These are phyloP conservation scores for Agonum fuliginosum DNA, from an alignment of 2,888 invertebrate genomes.

Conservation along the genomic window DNA sequence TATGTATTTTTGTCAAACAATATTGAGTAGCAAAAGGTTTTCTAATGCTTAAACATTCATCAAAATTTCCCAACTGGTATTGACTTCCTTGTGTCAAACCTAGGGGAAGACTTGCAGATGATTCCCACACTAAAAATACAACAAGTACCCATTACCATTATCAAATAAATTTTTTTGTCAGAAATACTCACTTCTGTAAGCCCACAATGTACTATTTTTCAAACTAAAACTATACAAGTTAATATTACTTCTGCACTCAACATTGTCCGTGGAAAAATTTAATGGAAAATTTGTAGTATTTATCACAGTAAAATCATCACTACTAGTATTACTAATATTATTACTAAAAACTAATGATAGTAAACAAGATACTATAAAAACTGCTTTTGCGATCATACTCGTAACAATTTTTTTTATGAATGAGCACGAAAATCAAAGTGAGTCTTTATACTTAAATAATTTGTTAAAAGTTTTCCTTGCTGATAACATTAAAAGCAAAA, in stretches of 20 bases:
- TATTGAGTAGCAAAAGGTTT: conserved; percentile 71
- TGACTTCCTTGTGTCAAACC: conserved; percentile 76
- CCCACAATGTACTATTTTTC: conserved; percentile 49
- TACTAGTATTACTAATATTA: too few species aligned
- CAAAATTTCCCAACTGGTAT: conserved; percentile 78
- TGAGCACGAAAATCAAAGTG: too few species aligned
- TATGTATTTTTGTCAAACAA: conserved; percentile 68
- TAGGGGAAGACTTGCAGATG: conserved; percentile 76
- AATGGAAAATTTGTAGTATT: conserved; percentile 10
- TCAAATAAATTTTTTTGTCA: too few species aligned
- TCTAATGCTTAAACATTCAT: conserved; percentile 74
- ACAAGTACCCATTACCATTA: too few species aligned
- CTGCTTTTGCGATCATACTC: too few species aligned
- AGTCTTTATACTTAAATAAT: too few species aligned
- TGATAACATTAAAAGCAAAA: too few species aligned
- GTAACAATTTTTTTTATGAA: too few species aligned
- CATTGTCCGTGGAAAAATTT: conserved; percentile 5
- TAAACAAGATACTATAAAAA: too few species aligned
- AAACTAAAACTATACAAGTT: conserved; percentile 29
- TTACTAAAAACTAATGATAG: too few species aligned
- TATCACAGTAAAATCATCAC: too few species aligned
- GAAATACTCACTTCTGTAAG: conserved; percentile 51
- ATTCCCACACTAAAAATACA: conserved; percentile 79
- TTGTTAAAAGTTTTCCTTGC: too few species aligned
- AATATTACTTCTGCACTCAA: conserved; percentile 30